Conservation (phyloP, 2,113 vertebrate species). For the Bagarius yarrelli region DNA sequence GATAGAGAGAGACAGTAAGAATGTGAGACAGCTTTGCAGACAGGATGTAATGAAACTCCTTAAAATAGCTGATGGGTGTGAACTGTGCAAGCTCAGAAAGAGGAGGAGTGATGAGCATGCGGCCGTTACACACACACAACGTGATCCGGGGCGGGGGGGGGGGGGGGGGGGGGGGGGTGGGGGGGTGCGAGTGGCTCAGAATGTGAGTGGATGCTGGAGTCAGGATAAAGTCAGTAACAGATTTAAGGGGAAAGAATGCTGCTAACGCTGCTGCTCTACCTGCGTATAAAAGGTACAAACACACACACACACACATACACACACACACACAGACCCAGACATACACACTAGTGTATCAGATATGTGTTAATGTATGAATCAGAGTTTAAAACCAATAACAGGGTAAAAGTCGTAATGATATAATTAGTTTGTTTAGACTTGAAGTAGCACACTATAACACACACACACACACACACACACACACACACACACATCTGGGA, state of each 20-base stretch:
- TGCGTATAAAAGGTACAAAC: slow-evolving; percentile 71
- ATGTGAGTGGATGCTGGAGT: slow-evolving; percentile 12
- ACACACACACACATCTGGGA: not conserved
- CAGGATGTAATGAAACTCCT: not conserved
- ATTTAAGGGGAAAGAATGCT: slow-evolving; percentile 63
- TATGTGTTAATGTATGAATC: no score
- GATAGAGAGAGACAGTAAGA: not conserved
- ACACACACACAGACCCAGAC: not conserved
- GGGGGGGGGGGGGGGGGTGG: slow-evolving; percentile 28
- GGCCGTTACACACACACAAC: not conserved
- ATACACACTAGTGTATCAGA: no score
- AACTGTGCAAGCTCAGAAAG: slow-evolving; percentile 44
- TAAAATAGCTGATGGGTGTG: slow-evolving; percentile 1
- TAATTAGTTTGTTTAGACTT: not conserved
- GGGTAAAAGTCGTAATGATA: not conserved
- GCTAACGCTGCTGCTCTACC: slow-evolving; percentile 70
- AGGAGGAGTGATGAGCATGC: not conserved
- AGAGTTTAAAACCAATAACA: not conserved
- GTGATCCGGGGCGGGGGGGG: slow-evolving; percentile 10
- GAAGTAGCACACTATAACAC: not conserved
- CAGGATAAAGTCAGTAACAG: slow-evolving; percentile 19
- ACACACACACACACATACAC: slow-evolving; percentile 10
- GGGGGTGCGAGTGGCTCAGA: not conserved
- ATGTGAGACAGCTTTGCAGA: not conserved
- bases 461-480: slow-evolving; percentile 12